Conservation (phyloP, 2,888 invertebrate species). For the Leptinotarsa peninsularis region DNA sequence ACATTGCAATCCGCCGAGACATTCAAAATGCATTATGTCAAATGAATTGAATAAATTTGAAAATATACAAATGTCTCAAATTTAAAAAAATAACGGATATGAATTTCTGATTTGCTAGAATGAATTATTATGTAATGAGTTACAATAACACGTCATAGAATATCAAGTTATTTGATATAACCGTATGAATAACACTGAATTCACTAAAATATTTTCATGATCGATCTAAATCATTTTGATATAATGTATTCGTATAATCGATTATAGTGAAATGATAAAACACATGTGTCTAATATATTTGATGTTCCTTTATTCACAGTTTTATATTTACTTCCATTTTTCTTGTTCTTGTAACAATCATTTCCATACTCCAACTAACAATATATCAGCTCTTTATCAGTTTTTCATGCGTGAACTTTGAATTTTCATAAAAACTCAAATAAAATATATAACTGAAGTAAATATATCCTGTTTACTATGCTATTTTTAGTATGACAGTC, state of each 20-base stretch:
- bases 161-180: too few relatives aligned
- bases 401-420: neutral
- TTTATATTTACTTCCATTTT: conserved; percentile 13
- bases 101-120: too few relatives aligned
- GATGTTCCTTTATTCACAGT: conserved; percentile 13
- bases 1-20: neutral
- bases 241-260: neutral
- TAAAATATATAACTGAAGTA: neutral
- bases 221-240: neutral
- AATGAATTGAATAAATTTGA: neutral
- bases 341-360: conserved; percentile 10
- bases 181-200: too few relatives aligned
- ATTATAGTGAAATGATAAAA: neutral
- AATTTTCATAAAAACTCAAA: neutral
- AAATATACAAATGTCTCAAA: neutral
- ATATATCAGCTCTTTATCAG: neutral
- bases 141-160: too few relatives aligned
- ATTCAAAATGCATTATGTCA: neutral
- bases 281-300: conserved; percentile 16
- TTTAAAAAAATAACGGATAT: too few relatives aligned
- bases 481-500: conserved; percentile 8
- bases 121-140: too few relatives aligned
- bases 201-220: neutral
- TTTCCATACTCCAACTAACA: conserved; percentile 5
- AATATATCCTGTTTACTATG: conserved; percentile 5